Evolutionary conservation across 1,140 invertebrate species (phyloP), one percentile per base, ranked within the genome.

Genomic region (Conopomorpha cramerella): DNA sequence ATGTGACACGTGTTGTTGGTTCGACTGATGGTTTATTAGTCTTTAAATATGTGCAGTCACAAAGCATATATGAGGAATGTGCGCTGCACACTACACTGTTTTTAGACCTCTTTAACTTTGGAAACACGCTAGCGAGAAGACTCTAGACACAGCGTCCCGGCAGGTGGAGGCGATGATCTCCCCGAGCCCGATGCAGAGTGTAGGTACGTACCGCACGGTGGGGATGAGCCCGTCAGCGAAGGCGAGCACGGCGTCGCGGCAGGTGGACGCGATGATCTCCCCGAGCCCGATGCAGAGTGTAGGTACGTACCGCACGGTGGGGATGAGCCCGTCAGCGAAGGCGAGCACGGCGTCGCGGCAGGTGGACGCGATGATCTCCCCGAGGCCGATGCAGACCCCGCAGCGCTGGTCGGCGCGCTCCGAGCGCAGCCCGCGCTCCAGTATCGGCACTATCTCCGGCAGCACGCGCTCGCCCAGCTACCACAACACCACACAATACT

Each of bases 151-250:
- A 87, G 98, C 96, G 51, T 99, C 96, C 54, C 87, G 87, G 34
- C 92, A 96, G 2, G 95, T 98, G 26, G 95, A 96, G 2, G 88
- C 87, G 87, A 99, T 97, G 49, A 99, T 99, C 83, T 99, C 98
- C 1, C 93, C 94, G 1, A 99, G 80, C 2, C 96, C 96, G 64
- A 99, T 98, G 68, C 96, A 98, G 8, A 99, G n/a, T n/a, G n/a
- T n/a, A n/a, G n/a, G n/a, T n/a, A 23, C 19, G 4, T 10, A 23
- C 19, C 91, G 83, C 4, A 98, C 93, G 2, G 95, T 98, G n/a
- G 95, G 95, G n/a, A 99, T 93, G 33, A 99, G 78, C 55, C 91
- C 96, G 62, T 98, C 93, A 1, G 96, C 93, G 76, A 96, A 96
- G 2, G 89, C 89, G 1, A 95, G 73, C 4, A 96, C 91, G 87